phyloP scores from a whole-genome alignment of 2,888 invertebrate genomes.

The Agelastica alni region DNA sequence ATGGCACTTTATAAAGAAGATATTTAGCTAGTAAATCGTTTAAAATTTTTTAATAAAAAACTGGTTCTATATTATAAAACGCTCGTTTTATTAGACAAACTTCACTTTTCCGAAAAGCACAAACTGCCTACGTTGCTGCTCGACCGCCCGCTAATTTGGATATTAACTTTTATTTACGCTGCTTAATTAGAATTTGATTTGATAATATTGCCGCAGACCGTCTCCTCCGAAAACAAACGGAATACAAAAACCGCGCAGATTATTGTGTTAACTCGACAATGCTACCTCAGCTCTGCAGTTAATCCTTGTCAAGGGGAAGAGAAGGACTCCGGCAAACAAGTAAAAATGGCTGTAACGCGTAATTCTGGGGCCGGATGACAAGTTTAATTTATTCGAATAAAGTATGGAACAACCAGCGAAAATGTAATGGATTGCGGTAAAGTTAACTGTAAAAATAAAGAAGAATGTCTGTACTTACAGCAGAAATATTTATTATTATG shows the following conservation, averaged over 20 bases:
- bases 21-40: no score
- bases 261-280: slow-evolving; percentile 26
- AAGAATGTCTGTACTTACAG: background rate
- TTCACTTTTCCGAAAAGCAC: slow-evolving; percentile 1
- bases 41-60: no score
- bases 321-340: slow-evolving; percentile 6
- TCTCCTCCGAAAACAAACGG: slow-evolving; percentile 4
- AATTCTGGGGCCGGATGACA: slow-evolving; percentile 9
- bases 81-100: no score
- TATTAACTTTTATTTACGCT: slow-evolving; percentile 12
- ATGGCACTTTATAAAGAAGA: no score
- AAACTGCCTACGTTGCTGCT: slow-evolving; percentile 1
- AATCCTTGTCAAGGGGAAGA: slow-evolving; percentile 12
- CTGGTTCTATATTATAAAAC: no score
- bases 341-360: slow-evolving; percentile 13
- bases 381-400: slow-evolving; percentile 15
- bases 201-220: slow-evolving; percentile 12
- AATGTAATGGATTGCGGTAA: background rate
- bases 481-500: no score
- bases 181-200: slow-evolving; percentile 19
- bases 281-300: slow-evolving; percentile 19
- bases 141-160: slow-evolving; percentile 15
- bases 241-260: slow-evolving; percentile 18
- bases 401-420: background rate
- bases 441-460: slow-evolving; percentile 5